These are phyloP conservation scores for Rhinella marina DNA, from an alignment of 2,797 vertebrate genomes.

Conservation along the genomic window DNA sequence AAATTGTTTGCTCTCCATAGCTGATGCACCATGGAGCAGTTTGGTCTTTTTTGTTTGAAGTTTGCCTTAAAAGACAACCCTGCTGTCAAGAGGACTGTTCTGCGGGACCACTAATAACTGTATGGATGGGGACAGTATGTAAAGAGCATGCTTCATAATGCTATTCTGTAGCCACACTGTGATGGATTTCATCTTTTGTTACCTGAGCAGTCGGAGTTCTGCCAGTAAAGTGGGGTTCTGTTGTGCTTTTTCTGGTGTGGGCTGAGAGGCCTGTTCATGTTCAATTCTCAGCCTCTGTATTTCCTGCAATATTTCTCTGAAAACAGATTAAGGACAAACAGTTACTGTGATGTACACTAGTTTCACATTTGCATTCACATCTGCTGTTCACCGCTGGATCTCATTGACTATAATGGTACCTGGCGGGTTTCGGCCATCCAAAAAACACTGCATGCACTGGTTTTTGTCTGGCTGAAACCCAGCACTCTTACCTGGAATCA, in stretches of 20 bases:
- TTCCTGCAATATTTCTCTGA: constrained; percentile 96
- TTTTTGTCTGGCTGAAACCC: too few relatives aligned
- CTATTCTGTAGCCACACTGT: background rate
- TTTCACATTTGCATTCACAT: too few relatives aligned
- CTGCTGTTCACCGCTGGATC: too few relatives aligned
- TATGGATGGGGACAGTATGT: background rate
- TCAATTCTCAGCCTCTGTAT: constrained; percentile 94
- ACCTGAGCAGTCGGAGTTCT: constrained; percentile 96
- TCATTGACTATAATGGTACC: too few relatives aligned
- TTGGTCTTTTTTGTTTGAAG: background rate
- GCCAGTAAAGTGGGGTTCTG: constrained; percentile 96
- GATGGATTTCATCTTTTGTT: constrained; percentile 30
- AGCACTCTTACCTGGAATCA: too few relatives aligned
- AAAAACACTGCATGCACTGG: too few relatives aligned
- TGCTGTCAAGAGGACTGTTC: background rate
- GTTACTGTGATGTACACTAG: background rate
- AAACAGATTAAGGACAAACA: constrained; percentile 47
- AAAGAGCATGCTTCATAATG: background rate
- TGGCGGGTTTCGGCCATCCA: too few relatives aligned
- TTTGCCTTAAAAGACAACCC: background rate
- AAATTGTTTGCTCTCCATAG: background rate
- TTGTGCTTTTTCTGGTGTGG: constrained; percentile 89
- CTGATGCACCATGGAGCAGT: background rate
- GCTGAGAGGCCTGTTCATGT: constrained; percentile 94
- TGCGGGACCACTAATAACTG: background rate